Percentiles rank a stretch among this genome's conserved stretches.
phyloP scores from a whole-genome alignment of 2,797 vertebrate genomes.

The Xiphophorus birchmanni region DNA sequence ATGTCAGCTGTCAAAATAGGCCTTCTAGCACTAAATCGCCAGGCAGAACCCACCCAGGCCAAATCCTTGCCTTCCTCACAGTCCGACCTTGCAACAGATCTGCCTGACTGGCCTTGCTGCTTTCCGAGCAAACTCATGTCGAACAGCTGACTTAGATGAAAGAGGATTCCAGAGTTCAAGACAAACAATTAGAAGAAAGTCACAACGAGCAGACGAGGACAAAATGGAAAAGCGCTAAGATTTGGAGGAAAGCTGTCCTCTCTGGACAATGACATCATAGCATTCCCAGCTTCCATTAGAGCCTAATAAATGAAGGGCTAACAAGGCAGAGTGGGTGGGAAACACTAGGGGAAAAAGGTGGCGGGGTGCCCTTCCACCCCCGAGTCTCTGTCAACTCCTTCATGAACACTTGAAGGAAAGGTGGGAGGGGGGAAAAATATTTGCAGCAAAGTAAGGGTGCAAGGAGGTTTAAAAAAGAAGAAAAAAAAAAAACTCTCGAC shows the following conservation, averaged over 20 bases:
- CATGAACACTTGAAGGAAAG: conserved; percentile 76
- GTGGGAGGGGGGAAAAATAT: conserved; percentile 46
- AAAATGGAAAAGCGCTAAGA: conserved; percentile 46
- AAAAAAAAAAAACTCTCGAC: conserved; percentile 80
- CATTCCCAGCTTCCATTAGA: conserved; percentile 82
- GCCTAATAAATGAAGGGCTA: conserved; percentile 85
- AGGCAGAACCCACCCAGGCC: conserved; percentile 44
- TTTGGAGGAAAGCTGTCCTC: conserved; percentile 64
- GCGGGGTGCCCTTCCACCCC: conserved; percentile 65
- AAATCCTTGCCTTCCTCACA: conserved; percentile 38
- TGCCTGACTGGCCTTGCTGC: conserved; percentile 31
- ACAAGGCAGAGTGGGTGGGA: conserved; percentile 79
- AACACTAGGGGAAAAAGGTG: conserved; percentile 50
- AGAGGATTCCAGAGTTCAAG: conserved; percentile 14
- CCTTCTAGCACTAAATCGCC: conserved; percentile 55
- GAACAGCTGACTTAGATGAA: conserved; percentile 27
- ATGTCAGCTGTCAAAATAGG: conserved; percentile 82
- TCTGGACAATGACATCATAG: conserved; percentile 80
- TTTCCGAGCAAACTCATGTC: conserved; percentile 18
- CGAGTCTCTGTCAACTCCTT: conserved; percentile 75
- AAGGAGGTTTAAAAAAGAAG: conserved; percentile 63
- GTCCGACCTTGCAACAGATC: conserved; percentile 55
- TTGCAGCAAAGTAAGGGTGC: conserved; percentile 68
- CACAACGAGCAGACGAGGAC: conserved; percentile 23
- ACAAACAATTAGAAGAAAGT: conserved; percentile 21